Evolutionary conservation across 2,113 vertebrate species (phyloP).

Genomic region (Zosterops borbonicus): DNA sequence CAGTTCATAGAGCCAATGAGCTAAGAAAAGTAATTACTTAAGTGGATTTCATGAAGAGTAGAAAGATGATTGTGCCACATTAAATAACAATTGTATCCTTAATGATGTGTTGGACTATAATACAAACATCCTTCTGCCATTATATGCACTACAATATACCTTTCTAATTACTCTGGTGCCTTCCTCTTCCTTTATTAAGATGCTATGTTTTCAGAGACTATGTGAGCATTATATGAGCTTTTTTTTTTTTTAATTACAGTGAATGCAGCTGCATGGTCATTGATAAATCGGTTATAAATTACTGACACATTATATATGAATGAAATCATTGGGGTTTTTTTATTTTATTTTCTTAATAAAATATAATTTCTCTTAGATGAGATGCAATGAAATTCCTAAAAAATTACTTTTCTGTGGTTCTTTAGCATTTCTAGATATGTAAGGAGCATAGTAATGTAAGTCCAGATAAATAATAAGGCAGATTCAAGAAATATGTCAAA

Average conservation of each 20-base stretch:
- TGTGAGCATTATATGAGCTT: slow-evolving; percentile 64
- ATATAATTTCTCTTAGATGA: neutral
- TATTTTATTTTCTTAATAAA: neutral
- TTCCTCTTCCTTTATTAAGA: slow-evolving; percentile 69
- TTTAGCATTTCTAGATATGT: neutral
- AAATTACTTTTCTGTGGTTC: neutral
- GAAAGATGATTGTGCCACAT: slow-evolving; percentile 86
- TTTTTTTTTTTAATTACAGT: neutral
- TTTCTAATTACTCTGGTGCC: slow-evolving; percentile 79
- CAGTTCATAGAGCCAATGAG: slow-evolving; percentile 81
- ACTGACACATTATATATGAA: slow-evolving; percentile 51
- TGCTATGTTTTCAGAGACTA: slow-evolving; percentile 52
- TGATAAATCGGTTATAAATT: slow-evolving; percentile 77
- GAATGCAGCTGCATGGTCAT: slow-evolving; percentile 74
- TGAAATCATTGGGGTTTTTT: slow-evolving; percentile 40
- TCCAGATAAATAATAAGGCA: neutral
- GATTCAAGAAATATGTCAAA: neutral
- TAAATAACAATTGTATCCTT: slow-evolving; percentile 88
- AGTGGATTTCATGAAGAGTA: slow-evolving; percentile 84
- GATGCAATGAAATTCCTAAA: neutral
- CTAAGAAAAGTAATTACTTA: slow-evolving; percentile 87
- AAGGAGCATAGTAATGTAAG: neutral
- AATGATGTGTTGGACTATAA: slow-evolving; percentile 85
- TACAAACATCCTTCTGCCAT: slow-evolving; percentile 79
- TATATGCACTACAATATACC: slow-evolving; percentile 70